These are phyloP conservation scores for Sialia sialis DNA, from an alignment of 2,113 vertebrate species.

Conservation along the genomic window DNA sequence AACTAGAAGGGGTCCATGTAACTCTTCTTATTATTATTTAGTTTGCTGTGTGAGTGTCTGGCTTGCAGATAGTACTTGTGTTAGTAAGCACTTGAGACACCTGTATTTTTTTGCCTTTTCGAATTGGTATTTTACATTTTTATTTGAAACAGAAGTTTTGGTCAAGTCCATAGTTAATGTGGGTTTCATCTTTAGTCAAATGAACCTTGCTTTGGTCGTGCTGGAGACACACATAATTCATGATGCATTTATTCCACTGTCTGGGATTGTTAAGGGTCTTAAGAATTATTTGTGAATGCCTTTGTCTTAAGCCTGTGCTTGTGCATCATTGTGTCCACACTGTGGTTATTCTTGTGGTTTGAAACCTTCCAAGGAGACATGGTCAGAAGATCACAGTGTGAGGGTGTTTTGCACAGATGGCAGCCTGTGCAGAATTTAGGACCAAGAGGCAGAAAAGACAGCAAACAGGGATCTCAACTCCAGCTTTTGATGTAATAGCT, in stretches of 20 bases:
- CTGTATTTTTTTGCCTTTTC: neutral
- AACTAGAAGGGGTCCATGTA: neutral
- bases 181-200: neutral
- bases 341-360: neutral
- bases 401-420: neutral
- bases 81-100: neutral
- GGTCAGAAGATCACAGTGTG: neutral
- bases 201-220: neutral
- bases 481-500: neutral
- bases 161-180: neutral
- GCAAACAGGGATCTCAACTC: neutral
- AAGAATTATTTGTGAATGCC: neutral
- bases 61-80: neutral
- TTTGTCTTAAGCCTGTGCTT: neutral
- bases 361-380: neutral
- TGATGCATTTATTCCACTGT: neutral
- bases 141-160: neutral
- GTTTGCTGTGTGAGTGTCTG: neutral
- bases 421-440: neutral
- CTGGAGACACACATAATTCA: neutral
- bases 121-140: neutral
- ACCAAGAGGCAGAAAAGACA: neutral
- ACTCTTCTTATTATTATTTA: neutral
- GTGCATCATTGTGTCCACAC: neutral
- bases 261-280: neutral